Conservation (phyloP, 2,888 invertebrate genomes). For the Gibbula magus region DNA sequence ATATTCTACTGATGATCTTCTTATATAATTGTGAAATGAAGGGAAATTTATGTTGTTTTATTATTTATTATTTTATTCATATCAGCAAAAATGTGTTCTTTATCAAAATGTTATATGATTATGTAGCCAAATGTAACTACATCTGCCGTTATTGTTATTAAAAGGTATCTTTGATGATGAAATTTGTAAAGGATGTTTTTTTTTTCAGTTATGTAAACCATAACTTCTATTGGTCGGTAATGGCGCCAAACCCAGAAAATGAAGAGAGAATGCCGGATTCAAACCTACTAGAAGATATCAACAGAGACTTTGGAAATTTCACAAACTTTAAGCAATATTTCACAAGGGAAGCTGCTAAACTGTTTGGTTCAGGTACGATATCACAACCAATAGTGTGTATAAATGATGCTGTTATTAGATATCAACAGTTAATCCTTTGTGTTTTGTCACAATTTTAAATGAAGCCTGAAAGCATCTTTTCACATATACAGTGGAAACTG, state of each 20-base stretch:
- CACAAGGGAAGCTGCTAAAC: slow-evolving; percentile 50
- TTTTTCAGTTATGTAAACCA: slow-evolving; percentile 66
- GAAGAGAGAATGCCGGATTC: slow-evolving; percentile 51
- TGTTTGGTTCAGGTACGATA: slow-evolving; percentile 68
- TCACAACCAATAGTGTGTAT: too few species aligned
- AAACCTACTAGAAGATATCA: slow-evolving; percentile 51
- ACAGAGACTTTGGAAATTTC: slow-evolving; percentile 56
- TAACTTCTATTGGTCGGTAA: slow-evolving; percentile 63
- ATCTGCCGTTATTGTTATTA: neutral
- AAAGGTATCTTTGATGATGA: neutral
- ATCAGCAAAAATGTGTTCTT: neutral
- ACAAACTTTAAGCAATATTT: slow-evolving; percentile 56
- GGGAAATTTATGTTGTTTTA: neutral
- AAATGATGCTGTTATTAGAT: too few species aligned
- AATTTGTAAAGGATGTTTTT: neutral
- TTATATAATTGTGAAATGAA: too few species aligned
- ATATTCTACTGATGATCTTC: too few species aligned
- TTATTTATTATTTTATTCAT: neutral
- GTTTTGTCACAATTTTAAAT: too few species aligned
- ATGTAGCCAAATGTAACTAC: neutral
- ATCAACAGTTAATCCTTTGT: too few species aligned
- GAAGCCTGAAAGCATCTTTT: too few species aligned
- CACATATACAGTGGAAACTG: too few species aligned
- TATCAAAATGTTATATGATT: neutral
- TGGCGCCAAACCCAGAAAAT: slow-evolving; percentile 62